A percentile compares a stretch with the other conserved stretches of the same genome.
These are phyloP conservation scores for Polymixis lichenea DNA, from an alignment of 2,888 invertebrate genomes.

Conservation along the genomic window DNA sequence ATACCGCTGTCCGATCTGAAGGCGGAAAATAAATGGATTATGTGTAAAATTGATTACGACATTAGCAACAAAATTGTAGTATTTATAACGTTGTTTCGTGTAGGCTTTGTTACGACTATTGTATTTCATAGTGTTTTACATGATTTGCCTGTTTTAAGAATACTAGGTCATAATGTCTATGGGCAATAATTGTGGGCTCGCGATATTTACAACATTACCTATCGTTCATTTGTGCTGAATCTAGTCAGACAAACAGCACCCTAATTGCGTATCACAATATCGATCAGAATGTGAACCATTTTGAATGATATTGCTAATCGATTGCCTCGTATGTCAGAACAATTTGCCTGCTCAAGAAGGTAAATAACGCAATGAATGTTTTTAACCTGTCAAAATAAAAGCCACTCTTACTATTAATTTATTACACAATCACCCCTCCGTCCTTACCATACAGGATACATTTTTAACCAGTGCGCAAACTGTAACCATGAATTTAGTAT, in stretches of 20 bases:
- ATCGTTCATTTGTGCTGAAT: conserved; percentile 38
- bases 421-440: too few relatives aligned
- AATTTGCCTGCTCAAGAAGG: too few relatives aligned
- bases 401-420: too few relatives aligned
- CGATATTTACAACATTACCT: conserved; percentile 33
- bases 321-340: too few relatives aligned
- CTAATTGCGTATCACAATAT: too few relatives aligned
- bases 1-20: conserved; percentile 50
- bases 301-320: too few relatives aligned
- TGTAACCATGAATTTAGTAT: too few relatives aligned
- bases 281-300: too few relatives aligned
- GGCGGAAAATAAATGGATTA: conserved; percentile 64
- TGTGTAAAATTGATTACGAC: conserved; percentile 60
- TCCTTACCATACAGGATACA: too few relatives aligned
- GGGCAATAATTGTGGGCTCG: conserved; percentile 7
- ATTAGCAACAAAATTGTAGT: conserved; percentile 51
- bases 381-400: too few relatives aligned
- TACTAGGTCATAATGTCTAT: conserved; percentile 18
- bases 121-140: conserved; percentile 30
- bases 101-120: conserved; percentile 42
- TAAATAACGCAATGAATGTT: too few relatives aligned
- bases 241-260: neutral
- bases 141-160: conserved; percentile 26
- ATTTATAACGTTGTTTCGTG: conserved; percentile 49
- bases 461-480: too few relatives aligned